phyloP scores from a whole-genome alignment of 37 sponge, comb jelly and placozoan species.

The Eunapius fragilis region DNA sequence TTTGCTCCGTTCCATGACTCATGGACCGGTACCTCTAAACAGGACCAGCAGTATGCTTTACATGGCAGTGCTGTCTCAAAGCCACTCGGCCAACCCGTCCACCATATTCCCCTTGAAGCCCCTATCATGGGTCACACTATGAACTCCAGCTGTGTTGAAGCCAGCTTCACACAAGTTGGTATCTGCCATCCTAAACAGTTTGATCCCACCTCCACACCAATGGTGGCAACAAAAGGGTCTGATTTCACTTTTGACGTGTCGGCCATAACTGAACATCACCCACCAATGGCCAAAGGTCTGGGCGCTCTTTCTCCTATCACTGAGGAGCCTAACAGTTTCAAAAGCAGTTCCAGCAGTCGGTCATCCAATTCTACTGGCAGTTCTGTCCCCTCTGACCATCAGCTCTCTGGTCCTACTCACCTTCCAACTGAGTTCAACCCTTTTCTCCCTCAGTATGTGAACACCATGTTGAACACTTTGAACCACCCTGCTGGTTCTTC shows the following conservation, averaged over 20 bases:
- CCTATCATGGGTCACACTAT: conserved; percentile 3
- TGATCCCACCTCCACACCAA: conserved; percentile 12
- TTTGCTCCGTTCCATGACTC: conserved; percentile 36
- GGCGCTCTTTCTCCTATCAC: conserved; percentile 26
- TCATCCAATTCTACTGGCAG: background rate
- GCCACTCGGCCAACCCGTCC: background rate
- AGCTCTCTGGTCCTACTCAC: background rate
- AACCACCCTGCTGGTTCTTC: background rate
- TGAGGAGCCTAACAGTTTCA: conserved; percentile 45
- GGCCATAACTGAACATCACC: background rate
- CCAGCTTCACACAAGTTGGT: conserved; percentile 20
- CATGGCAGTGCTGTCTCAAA: background rate
- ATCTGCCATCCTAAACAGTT: conserved; percentile 2
- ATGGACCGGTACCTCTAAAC: conserved; percentile 3
- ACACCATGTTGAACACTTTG: conserved; percentile 43
- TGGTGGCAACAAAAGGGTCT: background rate
- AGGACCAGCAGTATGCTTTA: too few species aligned
- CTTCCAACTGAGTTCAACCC: conserved; percentile 23
- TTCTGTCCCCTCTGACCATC: background rate
- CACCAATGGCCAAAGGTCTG: background rate
- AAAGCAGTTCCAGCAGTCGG: conserved; percentile 23
- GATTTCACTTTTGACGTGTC: conserved; percentile 23
- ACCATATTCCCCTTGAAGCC: conserved; percentile 10
- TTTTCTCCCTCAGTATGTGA: conserved; percentile 30
- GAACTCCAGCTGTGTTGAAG: conserved; percentile 5